Conservation (phyloP, 92 coral and sea anemone genomes). For the Meandrina meandrites region DNA sequence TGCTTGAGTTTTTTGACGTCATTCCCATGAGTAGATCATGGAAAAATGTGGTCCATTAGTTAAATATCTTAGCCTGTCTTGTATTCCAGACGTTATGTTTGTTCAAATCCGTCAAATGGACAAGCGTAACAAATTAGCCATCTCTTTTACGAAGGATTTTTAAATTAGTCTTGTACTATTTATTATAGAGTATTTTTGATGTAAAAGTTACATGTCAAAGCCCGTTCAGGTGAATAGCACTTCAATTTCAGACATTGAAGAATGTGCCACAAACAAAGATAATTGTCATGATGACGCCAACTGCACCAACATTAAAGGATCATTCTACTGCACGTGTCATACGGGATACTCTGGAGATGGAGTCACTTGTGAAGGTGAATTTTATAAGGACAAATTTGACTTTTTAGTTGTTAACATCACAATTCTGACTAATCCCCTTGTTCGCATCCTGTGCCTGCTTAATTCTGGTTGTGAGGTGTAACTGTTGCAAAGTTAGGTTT, state of each 20-base stretch:
- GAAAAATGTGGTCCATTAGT: no score
- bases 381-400: background rate
- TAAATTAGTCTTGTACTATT: background rate
- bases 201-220: background rate
- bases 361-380: constrained; percentile 61
- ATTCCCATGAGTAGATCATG: no score
- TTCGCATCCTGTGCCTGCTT: background rate
- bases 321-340: constrained; percentile 57
- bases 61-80: background rate
- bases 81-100: background rate
- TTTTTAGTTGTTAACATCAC: background rate
- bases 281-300: constrained; percentile 63
- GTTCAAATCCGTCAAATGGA: background rate
- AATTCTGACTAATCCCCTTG: background rate
- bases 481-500: background rate
- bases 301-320: constrained; percentile 48
- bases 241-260: constrained; percentile 43
- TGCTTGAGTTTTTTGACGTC: no score
- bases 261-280: constrained; percentile 40
- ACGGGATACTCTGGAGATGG: constrained; percentile 75
- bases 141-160: background rate
- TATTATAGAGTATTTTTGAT: background rate
- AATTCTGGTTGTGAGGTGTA: background rate
- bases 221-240: background rate
- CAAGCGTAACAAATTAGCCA: background rate